These are phyloP conservation scores for Pao palembangensis DNA, from an alignment of 2,113 vertebrate genomes.

Conservation along the genomic window DNA sequence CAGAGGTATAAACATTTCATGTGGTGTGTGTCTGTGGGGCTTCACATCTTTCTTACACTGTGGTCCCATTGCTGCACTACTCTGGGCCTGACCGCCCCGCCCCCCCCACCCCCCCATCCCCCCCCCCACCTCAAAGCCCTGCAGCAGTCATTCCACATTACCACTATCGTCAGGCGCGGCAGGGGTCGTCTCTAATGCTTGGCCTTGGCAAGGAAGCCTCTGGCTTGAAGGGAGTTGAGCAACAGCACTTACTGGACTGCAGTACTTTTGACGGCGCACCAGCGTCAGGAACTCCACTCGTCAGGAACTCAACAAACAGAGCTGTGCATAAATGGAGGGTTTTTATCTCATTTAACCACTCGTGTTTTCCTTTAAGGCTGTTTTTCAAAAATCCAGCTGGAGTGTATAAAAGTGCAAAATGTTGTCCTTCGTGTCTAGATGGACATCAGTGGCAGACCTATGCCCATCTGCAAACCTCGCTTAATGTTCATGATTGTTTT, in stretches of 20 bases:
- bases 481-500: too few relatives aligned
- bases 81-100: constrained; percentile 21
- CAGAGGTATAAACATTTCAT: constrained; percentile 30
- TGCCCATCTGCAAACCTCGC: too few relatives aligned
- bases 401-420: too few relatives aligned
- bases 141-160: constrained; percentile 7
- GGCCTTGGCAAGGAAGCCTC: constrained; percentile 5
- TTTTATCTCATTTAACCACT: too few relatives aligned
- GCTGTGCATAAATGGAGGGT: neutral
- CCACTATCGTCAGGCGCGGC: neutral
- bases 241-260: neutral
- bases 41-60: constrained; percentile 3
- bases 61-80: neutral
- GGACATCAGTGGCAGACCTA: too few relatives aligned
- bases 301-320: neutral
- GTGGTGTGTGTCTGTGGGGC: constrained; percentile 19
- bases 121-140: constrained; percentile 16
- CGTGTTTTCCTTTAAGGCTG: too few relatives aligned
- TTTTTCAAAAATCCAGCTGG: too few relatives aligned
- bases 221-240: constrained; percentile 7
- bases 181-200: neutral
- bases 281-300: neutral
- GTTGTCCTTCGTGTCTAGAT: too few relatives aligned
- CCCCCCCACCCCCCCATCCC: constrained; percentile 7
- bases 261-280: neutral